Evolutionary conservation across 2,113 vertebrate species (phyloP), one percentile per base, ranked within the genome.

Genomic region (Hemicordylus capensis): DNA sequence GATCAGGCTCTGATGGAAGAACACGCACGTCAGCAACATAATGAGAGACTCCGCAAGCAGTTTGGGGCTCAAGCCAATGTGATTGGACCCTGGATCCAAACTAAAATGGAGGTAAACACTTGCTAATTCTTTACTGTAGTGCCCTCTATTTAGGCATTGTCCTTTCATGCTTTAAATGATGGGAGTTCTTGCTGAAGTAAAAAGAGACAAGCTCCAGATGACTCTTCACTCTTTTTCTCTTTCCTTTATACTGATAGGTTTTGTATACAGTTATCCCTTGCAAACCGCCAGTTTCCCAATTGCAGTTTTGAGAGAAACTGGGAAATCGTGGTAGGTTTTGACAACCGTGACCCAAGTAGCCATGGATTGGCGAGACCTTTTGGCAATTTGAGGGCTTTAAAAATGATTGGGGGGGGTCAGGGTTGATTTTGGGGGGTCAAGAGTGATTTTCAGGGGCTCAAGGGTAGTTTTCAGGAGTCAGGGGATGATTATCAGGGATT

Each of bases 31-130:
- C 99, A 99, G 93, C 98, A 99, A 95, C 98, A 99, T 90, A 99
- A 99, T 1, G 99, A 99, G 87, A 96, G 97, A 4, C 97, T 99
- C 90, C 98, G 98, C 83, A 97, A 98, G 88, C 99, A 99, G 95
- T 99, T 99, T n/a, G 98, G 97, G 51, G 97, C 97, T 85, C 98
- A 99, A 94, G 99, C 99, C 93, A 99, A 99, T 4, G 96, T 99
- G 89, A 99, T 99, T 3, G 99, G 99, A 44, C 98, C 98, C 87
- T 99, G 99, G 99, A 99, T 99, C 94, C 99, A 99, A 96, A 99
- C 95, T 92, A 99, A 99, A 95, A 99, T 99, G 99, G 97, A 98
- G 98, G 99, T 99, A 89, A 51, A 24, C 4, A 12, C 73, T 80
- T 81, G 72, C 24, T 89, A 24, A 59, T 77, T 86, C 89, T 87